Conservation (phyloP, 1,140 invertebrate genomes). For the Conus betulinus region DNA sequence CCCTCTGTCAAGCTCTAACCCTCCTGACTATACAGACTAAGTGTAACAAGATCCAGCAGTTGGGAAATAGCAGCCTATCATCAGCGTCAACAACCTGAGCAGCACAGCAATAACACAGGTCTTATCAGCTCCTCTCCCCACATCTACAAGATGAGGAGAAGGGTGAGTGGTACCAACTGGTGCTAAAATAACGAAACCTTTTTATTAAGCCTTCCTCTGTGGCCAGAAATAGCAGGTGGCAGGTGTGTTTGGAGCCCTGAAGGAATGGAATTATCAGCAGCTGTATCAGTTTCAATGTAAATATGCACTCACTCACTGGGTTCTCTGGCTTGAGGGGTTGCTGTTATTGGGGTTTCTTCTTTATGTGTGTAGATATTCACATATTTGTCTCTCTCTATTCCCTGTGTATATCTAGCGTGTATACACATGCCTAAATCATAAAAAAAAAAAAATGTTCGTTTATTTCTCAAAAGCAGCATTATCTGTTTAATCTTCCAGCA, state of each 20-base stretch:
- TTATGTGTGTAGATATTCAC: no score
- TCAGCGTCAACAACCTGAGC: constrained; percentile 5
- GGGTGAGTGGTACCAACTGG: neutral
- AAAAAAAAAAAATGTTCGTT: no score
- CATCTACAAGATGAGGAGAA: constrained; percentile 1
- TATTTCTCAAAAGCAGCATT: no score
- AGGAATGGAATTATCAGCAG: neutral
- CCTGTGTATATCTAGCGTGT: no score
- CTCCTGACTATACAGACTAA: no score
- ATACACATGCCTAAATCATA: no score
- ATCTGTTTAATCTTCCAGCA: no score
- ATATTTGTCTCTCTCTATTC: no score
- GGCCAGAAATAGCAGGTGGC: neutral
- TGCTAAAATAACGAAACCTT: neutral
- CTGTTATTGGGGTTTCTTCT: no score
- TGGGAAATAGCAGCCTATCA: constrained; percentile 1
- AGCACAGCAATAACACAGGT: neutral
- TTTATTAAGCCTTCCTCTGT: neutral
- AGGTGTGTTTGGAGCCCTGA: neutral
- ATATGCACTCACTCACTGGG: neutral
- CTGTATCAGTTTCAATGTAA: neutral
- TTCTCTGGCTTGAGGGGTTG: no score
- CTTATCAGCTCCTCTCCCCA: neutral
- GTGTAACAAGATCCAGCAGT: no score
- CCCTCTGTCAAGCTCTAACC: no score